Base-by-base conservation (phyloP, 2,797 vertebrate species). In the Kryptolebias ocellatus region DNA sequence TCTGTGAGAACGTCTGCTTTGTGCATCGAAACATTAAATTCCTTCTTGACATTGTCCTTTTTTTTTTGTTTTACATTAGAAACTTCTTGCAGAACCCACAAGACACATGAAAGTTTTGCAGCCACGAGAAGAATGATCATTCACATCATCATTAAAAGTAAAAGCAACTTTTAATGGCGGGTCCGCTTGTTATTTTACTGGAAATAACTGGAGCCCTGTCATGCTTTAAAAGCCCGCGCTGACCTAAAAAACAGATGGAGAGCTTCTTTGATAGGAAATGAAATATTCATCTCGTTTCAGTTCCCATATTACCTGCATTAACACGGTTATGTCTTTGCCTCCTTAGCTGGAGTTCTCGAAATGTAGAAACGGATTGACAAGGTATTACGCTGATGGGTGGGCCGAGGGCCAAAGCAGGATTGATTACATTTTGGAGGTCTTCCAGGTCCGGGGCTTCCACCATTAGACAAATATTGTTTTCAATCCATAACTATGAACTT, bases 81-180 rank as follows among this genome's bases (percentile, higher is more conserved):
- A 76, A 67, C 70, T 76, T 63, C 55, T 76, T 49, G 53, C 47
- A 61, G 58, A 58, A 78, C 59, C 79, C 60, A 67, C 60, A 76
- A 60, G 42, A 55, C 60, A 71, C 78, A 71, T 84, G 70, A 85
- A 78, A 89, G 77, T 69, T 65, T 78, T 79, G 72, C 39, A 53
- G 67, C 67, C 74, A 75, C 71, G 56, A 66, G 60, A 70, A 77
- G 69, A 70, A 61, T 56, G 60, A 74, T 86, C 68, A 71, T 79
- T 69, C 60, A 67, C 74, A 74, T 80, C 70, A 76, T 89, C 85
- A 90, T 88, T 89, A 90, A 90, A 91, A 84, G 70, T 77, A 85
- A 90, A 91, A 85, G 72, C 74, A 85, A 87, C 84, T 90, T 89
- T 90, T 90, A 89, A 88, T 86, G 83, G 65, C 65, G 71, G 52